A percentile compares a stretch with the other conserved stretches of the same genome.
Conservation (phyloP, 1,140 invertebrate genomes). For the Anastrepha obliqua region DNA sequence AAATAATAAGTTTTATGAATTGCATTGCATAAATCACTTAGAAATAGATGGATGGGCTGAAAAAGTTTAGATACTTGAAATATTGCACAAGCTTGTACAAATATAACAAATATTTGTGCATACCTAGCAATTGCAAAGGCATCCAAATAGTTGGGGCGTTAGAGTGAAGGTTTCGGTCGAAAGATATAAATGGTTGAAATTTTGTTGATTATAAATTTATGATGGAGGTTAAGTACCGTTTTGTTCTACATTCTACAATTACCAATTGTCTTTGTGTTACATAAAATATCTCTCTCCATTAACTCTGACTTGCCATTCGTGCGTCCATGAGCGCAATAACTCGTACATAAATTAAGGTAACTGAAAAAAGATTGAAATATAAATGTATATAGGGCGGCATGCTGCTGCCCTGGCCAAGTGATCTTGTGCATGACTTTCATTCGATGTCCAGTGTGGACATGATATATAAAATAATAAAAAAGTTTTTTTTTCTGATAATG, state of each 20-base stretch:
- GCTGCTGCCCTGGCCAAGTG: too few relatives aligned
- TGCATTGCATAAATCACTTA: constrained; percentile 73
- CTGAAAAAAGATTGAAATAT: too few relatives aligned
- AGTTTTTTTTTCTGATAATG: too few relatives aligned
- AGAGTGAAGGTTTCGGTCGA: not conserved
- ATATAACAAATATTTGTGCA: not conserved
- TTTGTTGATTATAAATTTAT: constrained; percentile 46
- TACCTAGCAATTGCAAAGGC: not conserved
- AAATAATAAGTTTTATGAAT: constrained; percentile 69
- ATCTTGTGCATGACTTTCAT: too few relatives aligned
- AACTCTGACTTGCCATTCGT: too few relatives aligned
- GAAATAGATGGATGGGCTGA: constrained; percentile 54
- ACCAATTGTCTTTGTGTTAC: too few relatives aligned
- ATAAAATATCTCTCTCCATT: too few relatives aligned
- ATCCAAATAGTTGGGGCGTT: not conserved
- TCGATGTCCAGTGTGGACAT: too few relatives aligned
- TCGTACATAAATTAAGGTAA: too few relatives aligned
- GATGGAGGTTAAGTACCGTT: constrained; percentile 15
- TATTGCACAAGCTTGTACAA: constrained; percentile 24
- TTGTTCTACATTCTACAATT: not conserved
- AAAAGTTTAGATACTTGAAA: constrained; percentile 42
- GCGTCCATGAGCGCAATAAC: too few relatives aligned
- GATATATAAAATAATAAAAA: too few relatives aligned
- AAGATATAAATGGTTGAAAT: constrained; percentile 11
- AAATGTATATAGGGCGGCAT: too few relatives aligned